Conservation (phyloP, 2,113 vertebrate genomes). For the Coptodon bakossiorum region DNA sequence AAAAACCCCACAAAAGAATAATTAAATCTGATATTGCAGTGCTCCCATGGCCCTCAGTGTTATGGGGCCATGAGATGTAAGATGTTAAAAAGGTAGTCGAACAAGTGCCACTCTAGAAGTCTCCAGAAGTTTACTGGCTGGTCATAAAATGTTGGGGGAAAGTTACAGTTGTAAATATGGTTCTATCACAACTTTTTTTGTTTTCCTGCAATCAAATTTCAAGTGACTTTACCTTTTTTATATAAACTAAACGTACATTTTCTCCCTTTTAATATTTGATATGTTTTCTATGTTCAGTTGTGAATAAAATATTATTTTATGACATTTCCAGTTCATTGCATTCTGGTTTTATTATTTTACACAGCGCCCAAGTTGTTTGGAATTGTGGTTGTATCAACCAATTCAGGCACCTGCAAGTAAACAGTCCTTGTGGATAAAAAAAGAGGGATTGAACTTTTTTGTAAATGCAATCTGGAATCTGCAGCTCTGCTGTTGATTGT, state of each 20-base stretch:
- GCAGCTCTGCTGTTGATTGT: background rate
- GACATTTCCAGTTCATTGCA: background rate
- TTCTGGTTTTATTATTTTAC: background rate
- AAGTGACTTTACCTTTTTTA: background rate
- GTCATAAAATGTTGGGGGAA: background rate
- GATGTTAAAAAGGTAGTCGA: background rate
- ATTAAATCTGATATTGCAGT: background rate
- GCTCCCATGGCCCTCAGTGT: background rate
- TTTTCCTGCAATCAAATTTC: background rate
- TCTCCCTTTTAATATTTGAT: background rate
- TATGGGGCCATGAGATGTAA: background rate
- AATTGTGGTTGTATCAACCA: background rate
- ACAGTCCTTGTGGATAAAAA: background rate
- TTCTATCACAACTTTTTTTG: background rate
- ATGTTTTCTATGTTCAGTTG: background rate
- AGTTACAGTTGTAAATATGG: background rate
- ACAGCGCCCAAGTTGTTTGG: rapidly evolving
- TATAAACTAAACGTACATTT: background rate
- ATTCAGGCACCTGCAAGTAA: background rate
- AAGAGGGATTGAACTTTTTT: background rate
- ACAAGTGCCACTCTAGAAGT: background rate
- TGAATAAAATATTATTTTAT: background rate
- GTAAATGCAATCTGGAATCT: background rate
- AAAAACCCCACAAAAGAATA: background rate
- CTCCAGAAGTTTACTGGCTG: background rate